Percentiles rank a stretch among this genome's conserved stretches.
phyloP scores from a whole-genome alignment of 2,888 invertebrate genomes.

The Apeira syringaria region DNA sequence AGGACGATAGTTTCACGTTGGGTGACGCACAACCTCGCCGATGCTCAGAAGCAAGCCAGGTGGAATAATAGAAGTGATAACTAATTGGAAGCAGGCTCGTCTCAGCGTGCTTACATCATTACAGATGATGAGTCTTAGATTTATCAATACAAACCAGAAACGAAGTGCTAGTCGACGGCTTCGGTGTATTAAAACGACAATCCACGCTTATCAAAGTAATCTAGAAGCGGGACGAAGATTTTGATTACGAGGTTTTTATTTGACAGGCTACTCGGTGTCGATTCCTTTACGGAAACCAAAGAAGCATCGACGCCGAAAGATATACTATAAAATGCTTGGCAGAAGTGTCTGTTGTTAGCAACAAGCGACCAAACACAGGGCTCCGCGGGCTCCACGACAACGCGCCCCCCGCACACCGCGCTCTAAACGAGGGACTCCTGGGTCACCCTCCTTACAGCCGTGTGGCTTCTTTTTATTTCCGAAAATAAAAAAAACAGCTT shows the following conservation, averaged over 20 bases:
- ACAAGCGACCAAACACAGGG: too few relatives aligned
- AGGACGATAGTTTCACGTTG: too few relatives aligned
- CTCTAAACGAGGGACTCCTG: too few relatives aligned
- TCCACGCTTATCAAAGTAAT: too few relatives aligned
- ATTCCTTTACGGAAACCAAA: slow-evolving; percentile 19
- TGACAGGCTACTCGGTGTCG: slow-evolving; percentile 1
- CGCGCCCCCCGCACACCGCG: too few relatives aligned
- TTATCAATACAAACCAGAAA: slow-evolving; percentile 4
- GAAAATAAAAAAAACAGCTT: too few relatives aligned
- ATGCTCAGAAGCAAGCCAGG: not conserved
- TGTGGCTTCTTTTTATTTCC: too few relatives aligned
- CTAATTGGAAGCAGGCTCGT: slow-evolving; percentile 7
- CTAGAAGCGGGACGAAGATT: slow-evolving; percentile 10
- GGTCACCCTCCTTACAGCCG: too few relatives aligned
- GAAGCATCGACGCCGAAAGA: not conserved
- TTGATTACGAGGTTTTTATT: slow-evolving; percentile 7
- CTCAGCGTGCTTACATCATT: slow-evolving; percentile 3
- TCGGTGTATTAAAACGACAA: slow-evolving; percentile 3
- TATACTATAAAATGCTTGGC: too few relatives aligned
- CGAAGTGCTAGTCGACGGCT: not conserved
- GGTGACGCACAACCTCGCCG: too few relatives aligned
- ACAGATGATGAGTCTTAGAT: slow-evolving; percentile 1
- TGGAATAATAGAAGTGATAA: slow-evolving; percentile 10
- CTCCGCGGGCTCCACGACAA: too few relatives aligned
- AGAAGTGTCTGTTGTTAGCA: too few relatives aligned